A percentile compares a stretch with the other conserved stretches of the same genome.
These are phyloP conservation scores for Hemiscyllium ocellatum DNA, from an alignment of 2,113 vertebrate genomes.

Conservation along the genomic window DNA sequence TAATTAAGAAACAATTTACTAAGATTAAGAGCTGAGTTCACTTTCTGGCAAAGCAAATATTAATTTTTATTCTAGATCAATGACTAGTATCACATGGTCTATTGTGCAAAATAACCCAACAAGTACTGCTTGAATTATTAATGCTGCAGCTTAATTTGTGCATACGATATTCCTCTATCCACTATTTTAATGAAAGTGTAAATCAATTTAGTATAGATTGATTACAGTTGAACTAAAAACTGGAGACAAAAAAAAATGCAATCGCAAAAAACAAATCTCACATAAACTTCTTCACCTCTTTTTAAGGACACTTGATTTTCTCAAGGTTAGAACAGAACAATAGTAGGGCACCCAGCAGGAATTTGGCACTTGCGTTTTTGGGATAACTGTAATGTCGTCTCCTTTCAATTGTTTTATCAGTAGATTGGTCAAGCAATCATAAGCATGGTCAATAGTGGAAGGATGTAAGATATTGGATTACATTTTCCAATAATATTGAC, in stretches of 20 bases:
- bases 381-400: too few relatives aligned
- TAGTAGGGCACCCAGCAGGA: too few relatives aligned
- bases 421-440: too few relatives aligned
- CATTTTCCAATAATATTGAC: too few relatives aligned
- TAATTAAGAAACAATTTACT: not conserved
- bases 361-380: too few relatives aligned
- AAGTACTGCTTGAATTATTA: not conserved
- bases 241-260: not conserved
- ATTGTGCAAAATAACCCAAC: not conserved
- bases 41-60: not conserved
- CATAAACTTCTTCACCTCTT: too few relatives aligned
- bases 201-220: not conserved
- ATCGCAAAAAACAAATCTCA: not conserved
- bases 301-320: too few relatives aligned
- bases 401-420: too few relatives aligned
- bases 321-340: too few relatives aligned
- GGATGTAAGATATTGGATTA: too few relatives aligned
- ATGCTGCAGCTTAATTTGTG: not conserved
- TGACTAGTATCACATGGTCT: not conserved
- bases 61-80: constrained; percentile 3
- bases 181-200: not conserved
- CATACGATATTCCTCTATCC: not conserved
- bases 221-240: not conserved
- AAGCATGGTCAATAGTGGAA: too few relatives aligned
- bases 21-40: not conserved